These are phyloP conservation scores for Bellardia bayeri DNA, from an alignment of 2,888 invertebrate species.

Conservation along the genomic window DNA sequence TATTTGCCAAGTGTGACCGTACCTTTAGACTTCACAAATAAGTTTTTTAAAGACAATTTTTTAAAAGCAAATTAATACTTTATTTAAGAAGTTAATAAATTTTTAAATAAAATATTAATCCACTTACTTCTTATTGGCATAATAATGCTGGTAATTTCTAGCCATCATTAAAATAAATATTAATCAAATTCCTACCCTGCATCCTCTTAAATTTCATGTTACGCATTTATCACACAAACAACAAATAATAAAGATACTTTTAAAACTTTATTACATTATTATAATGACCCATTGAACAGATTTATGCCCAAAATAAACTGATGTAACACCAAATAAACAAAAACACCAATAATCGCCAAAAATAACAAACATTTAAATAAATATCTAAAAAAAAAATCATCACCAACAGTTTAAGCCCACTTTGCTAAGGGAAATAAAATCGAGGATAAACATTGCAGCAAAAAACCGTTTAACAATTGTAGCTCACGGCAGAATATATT, in stretches of 20 bases:
- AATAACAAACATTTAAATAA: conserved; percentile 34
- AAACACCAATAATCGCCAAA: conserved; percentile 20
- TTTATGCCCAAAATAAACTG: conserved; percentile 33
- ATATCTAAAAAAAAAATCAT: background rate
- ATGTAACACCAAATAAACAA: background rate
- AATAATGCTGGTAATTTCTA: conserved; percentile 13
- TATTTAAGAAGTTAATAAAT: too few relatives aligned
- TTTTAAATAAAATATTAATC: background rate
- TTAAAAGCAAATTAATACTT: too few relatives aligned
- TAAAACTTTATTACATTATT: conserved; percentile 26
- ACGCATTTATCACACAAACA: background rate
- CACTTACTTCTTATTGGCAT: background rate
- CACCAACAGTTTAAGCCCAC: background rate
- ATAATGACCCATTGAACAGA: conserved; percentile 28
- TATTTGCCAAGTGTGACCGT: too few relatives aligned
- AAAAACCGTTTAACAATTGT: conserved; percentile 25
- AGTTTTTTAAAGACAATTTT: too few relatives aligned
- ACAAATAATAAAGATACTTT: conserved; percentile 23
- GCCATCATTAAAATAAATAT: conserved; percentile 2
- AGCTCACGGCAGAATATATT: conserved; percentile 30
- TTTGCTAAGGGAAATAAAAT: conserved; percentile 5
- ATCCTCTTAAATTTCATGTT: conserved; percentile 2
- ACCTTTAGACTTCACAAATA: too few relatives aligned
- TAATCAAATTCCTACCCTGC: background rate
- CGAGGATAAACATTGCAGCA: background rate